A percentile compares a stretch with the other conserved stretches of the same genome.
phyloP scores from a whole-genome alignment of 2,888 invertebrate species.

The Plagodis pulveraria region DNA sequence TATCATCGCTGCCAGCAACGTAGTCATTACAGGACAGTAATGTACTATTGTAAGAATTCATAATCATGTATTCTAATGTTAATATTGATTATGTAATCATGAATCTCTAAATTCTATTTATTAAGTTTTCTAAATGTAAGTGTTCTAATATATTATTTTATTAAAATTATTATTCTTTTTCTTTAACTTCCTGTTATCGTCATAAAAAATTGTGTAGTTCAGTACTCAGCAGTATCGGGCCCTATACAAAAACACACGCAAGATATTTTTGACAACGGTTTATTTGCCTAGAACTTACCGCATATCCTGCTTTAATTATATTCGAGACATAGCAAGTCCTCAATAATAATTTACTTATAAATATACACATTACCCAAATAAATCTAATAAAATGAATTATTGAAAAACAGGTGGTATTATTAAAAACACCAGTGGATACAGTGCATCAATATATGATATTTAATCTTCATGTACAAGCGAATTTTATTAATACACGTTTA shows the following conservation, averaged over 20 bases:
- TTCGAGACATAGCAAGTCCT: slow-evolving; percentile 79
- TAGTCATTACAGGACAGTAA: too few relatives aligned
- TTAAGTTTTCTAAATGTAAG: too few relatives aligned
- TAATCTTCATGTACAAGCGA: slow-evolving; percentile 92
- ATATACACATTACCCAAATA: slow-evolving; percentile 83
- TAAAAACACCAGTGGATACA: slow-evolving; percentile 84
- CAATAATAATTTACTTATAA: slow-evolving; percentile 83
- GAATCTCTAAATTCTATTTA: too few relatives aligned
- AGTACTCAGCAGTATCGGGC: slow-evolving; percentile 27
- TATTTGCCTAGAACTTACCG: slow-evolving; percentile 82
- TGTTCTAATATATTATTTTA: too few relatives aligned
- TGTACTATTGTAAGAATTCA: too few relatives aligned
- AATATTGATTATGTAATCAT: too few relatives aligned
- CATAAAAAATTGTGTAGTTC: neutral
- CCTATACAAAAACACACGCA: slow-evolving; percentile 74
- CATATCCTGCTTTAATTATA: slow-evolving; percentile 74
- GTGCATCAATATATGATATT: slow-evolving; percentile 91
- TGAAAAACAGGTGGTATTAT: slow-evolving; percentile 77
- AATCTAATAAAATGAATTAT: slow-evolving; percentile 67
- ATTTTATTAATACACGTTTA: slow-evolving; percentile 86
- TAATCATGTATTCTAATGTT: too few relatives aligned
- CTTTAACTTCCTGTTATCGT: neutral
- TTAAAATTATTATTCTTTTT: neutral
- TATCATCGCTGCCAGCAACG: too few relatives aligned
- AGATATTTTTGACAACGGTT: slow-evolving; percentile 76